phyloP scores from a whole-genome alignment of 2,888 invertebrate genomes.

The Zaprionus obscuricornis region DNA sequence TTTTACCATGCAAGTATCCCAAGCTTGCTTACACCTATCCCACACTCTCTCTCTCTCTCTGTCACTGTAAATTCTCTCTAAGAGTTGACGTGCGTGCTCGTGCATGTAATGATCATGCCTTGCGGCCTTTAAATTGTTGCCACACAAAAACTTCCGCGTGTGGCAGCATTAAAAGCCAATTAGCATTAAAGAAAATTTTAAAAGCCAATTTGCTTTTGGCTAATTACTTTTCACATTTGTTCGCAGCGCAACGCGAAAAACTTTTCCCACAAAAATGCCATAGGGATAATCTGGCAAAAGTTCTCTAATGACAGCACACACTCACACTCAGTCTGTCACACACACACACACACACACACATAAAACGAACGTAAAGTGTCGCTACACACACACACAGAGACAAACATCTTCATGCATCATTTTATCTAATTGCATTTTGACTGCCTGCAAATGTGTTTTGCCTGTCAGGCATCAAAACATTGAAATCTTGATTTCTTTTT shows the following conservation, averaged over 20 bases:
- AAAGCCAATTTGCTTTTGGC: slow-evolving; percentile 40
- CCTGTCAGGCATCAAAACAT: slow-evolving; percentile 1
- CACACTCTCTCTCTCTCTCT: not conserved
- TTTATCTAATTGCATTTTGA: slow-evolving; percentile 40
- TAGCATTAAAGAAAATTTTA: slow-evolving; percentile 57
- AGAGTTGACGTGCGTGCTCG: slow-evolving; percentile 33
- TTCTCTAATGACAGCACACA: slow-evolving; percentile 45
- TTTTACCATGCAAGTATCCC: slow-evolving; percentile 6
- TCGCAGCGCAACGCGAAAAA: slow-evolving; percentile 28
- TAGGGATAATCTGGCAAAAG: slow-evolving; percentile 53
- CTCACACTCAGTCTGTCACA: not conserved
- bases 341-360: slow-evolving; percentile 3
- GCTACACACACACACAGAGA: no score
- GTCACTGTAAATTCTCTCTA: not conserved
- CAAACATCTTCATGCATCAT: slow-evolving; percentile 9
- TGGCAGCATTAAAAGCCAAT: slow-evolving; percentile 69
- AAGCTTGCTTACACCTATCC: not conserved
- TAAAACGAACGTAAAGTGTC: not conserved
- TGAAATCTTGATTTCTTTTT: no score
- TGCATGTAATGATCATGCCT: slow-evolving; percentile 56
- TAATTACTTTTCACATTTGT: slow-evolving; percentile 61
- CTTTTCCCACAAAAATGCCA: slow-evolving; percentile 25
- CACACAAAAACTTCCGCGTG: slow-evolving; percentile 42
- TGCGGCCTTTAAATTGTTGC: slow-evolving; percentile 44
- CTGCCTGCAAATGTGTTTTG: slow-evolving; percentile 23